Base-by-base conservation (phyloP, 2,888 invertebrate genomes). In the Acleris sparsana region DNA sequence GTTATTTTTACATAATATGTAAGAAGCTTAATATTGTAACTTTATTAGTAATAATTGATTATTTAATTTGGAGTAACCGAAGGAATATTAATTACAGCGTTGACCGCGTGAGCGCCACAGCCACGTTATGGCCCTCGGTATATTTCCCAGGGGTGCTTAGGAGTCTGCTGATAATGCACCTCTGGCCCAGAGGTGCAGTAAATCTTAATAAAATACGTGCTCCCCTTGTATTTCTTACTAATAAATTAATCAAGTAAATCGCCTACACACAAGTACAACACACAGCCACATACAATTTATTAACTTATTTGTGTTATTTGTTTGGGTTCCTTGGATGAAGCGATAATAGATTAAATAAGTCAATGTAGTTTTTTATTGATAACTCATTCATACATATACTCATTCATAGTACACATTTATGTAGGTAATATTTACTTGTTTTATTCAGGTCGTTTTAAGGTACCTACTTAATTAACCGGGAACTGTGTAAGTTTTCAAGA, bases 131-230 rank as follows among this genome's bases (percentile, higher is more conserved):
- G 73, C 80, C 80, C 80, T 74, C 72, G 69, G 76, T 67, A 78
- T 82, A 89, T 87, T 86, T 87, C 88, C 88, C 88, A 73, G 69
- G 82, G 82, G 88, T 72, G 69, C 70, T 72, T 72, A 74, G 74
- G 71, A 75, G 79, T 75, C 79, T 81, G 78, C 78, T 82, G 77
- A 82, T 85, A 84, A 86, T 87, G 86, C 83, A 82, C 76, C 78
- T 77, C 72, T 72, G 76, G 80, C 87, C 85, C 85, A 68, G 69
- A 80, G 81, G 83, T 83, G 76, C 78, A 83, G 77, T 91, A 87
- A 86, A 89, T 91, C 89, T 87, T 84, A 86, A 90, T 91, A 86
- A 88, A 82, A 73, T 62, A 71, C 70, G 69, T 70, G 64, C 65
- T 71, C 69, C 56, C 59, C 44, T 67, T 56, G 29, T 43, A 53